A percentile compares a stretch with the other conserved stretches of the same genome.
phyloP scores from a whole-genome alignment of 2,888 invertebrate species.

The Apocheima hispidaria region DNA sequence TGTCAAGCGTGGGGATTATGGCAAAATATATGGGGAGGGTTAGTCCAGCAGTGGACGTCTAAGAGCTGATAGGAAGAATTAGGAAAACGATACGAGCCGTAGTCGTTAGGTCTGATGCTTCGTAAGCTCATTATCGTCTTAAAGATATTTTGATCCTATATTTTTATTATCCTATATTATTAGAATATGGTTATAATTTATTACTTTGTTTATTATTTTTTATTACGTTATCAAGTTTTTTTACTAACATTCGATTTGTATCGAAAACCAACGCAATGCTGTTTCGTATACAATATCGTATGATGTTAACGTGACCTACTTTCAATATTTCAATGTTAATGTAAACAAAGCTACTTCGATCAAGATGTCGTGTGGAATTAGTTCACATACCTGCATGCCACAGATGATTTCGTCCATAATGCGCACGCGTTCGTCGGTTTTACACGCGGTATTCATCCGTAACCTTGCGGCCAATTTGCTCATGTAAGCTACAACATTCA shows the following conservation, averaged over 20 bases:
- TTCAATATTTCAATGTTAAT: slow-evolving; percentile 23
- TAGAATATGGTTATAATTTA: too few relatives aligned
- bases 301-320: slow-evolving; percentile 14
- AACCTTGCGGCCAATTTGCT: slow-evolving; percentile 88
- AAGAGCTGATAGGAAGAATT: too few relatives aligned
- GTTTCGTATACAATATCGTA: not conserved
- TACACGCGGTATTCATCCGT: slow-evolving; percentile 92
- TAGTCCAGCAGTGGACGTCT: too few relatives aligned
- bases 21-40: too few relatives aligned
- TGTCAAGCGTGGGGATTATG: too few relatives aligned
- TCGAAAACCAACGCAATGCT: not conserved
- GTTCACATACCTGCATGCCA: slow-evolving; percentile 93
- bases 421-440: slow-evolving; percentile 95
- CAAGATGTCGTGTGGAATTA: slow-evolving; percentile 25
- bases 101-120: too few relatives aligned
- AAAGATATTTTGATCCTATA: too few relatives aligned
- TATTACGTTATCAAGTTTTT: too few relatives aligned
- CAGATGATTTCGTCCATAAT: slow-evolving; percentile 98
- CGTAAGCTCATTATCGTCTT: too few relatives aligned
- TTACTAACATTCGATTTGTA: not conserved
- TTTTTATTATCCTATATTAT: too few relatives aligned
- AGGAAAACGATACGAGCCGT: too few relatives aligned
- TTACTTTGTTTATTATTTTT: too few relatives aligned
- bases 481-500: slow-evolving; percentile 83
- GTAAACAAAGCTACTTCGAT: slow-evolving; percentile 64